Evolutionary conservation across 2,797 vertebrate genomes (phyloP), one percentile per base, ranked within the genome.

Genomic region (Cynodonichthys magdalenae): DNA sequence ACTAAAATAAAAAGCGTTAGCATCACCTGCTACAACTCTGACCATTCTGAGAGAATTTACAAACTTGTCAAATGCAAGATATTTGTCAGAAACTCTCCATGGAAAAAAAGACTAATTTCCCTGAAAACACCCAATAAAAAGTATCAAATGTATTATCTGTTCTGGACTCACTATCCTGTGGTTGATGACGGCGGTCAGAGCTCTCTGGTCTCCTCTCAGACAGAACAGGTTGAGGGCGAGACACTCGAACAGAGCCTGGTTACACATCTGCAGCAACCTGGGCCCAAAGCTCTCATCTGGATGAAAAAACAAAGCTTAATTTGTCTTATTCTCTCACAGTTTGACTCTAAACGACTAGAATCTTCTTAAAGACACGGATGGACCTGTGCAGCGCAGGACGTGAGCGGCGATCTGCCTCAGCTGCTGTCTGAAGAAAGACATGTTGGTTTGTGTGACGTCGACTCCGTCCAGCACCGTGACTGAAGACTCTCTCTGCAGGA

Each of bases 211-310:
- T 71, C 96, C 96, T 56, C 94, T 90, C 57, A 98, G 86, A 66
- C 96, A 97, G 89, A 95, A 93, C 59, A 97, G 92, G 83, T 98
- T 98, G 53, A 98, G 93, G 7, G 95, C 95, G 51, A 98, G 89
- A 87, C 95, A 98, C 78, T 97, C 95, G 63, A 98, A 97, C 42
- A 98, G 85, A 0, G 95, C 95, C 80, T 95, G 95, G 86, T 96
- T 97, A 74, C 96, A 97, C 84, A 97, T 81, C 84, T 95, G 94
- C 59, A 98, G 82, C 82, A 98, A 83, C 9, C 89, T 92, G 11
- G 93, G 94, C 24, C 96, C 96, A 65, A 98, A 97, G 0, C 91
- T 90, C n/a, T 95, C 91, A 76, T 97, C 96, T 98, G 87, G 2
- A 57, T 10, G 15, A 55, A 39, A n/a, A 47, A 31, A 64, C 55